phyloP scores from a whole-genome alignment of 2,113 vertebrate species.

The Nansenia antarctica region DNA sequence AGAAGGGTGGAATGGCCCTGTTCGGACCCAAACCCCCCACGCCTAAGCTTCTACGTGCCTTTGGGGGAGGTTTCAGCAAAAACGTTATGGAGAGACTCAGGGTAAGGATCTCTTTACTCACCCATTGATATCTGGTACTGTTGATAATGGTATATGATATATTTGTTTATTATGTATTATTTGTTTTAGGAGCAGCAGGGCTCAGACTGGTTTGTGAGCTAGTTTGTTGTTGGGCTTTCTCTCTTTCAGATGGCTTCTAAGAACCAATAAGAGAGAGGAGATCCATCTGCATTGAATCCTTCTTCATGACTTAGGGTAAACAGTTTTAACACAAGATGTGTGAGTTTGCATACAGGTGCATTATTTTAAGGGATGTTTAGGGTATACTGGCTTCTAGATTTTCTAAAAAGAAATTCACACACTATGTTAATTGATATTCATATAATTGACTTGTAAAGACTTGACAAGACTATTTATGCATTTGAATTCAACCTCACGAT shows the following conservation, averaged over 20 bases:
- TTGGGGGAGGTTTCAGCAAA: slow-evolving; percentile 58
- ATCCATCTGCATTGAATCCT: background rate
- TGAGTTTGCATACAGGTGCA: background rate
- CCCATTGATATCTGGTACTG: background rate
- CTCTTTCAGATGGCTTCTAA: background rate
- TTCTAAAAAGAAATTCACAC: no score
- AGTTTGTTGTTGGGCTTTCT: background rate
- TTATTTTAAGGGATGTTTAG: background rate
- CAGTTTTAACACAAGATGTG: no score
- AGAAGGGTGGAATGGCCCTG: slow-evolving; percentile 69
- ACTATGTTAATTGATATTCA: background rate
- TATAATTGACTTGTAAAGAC: background rate
- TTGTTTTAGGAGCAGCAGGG: no score
- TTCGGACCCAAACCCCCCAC: slow-evolving; percentile 79
- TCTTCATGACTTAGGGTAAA: background rate
- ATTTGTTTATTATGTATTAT: background rate
- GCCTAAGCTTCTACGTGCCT: slow-evolving; percentile 78
- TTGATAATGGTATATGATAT: background rate
- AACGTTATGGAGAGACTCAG: slow-evolving; percentile 42
- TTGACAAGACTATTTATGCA: background rate
- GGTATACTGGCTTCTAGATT: background rate
- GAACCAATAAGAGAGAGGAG: background rate
- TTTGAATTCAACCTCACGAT: background rate
- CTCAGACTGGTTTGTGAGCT: background rate
- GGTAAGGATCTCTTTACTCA: slow-evolving; percentile 47